Conservation (phyloP, 2,797 vertebrate species). For the Okamejei kenojei region DNA sequence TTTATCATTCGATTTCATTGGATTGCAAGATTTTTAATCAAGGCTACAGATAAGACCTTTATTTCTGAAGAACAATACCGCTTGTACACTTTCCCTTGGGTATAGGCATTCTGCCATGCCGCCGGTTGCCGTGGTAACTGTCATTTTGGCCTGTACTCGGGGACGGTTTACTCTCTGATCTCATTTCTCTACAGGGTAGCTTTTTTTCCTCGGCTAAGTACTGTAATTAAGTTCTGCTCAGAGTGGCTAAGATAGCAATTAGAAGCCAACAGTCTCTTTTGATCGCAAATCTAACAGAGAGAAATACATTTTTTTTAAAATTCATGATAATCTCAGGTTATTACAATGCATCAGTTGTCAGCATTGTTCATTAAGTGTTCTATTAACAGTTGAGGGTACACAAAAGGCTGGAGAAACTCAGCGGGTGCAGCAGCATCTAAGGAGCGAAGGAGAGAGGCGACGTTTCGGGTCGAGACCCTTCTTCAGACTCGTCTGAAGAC, state of each 20-base stretch:
- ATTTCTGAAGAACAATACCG: neutral
- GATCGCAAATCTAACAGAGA: neutral
- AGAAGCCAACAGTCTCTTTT: conserved; percentile 6
- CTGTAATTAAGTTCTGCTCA: conserved; percentile 30
- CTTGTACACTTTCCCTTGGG: neutral
- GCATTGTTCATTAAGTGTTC: neutral
- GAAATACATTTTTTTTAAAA: too few species aligned
- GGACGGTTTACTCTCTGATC: conserved; percentile 38
- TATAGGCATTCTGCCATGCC: neutral
- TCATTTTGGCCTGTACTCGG: conserved; percentile 39
- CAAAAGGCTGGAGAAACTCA: too few species aligned
- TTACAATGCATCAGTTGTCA: neutral
- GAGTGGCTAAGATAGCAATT: conserved; percentile 32
- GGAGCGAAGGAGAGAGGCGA: too few species aligned
- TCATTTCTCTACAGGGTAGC: neutral
- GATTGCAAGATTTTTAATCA: too few species aligned
- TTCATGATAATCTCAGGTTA: conserved; percentile 18
- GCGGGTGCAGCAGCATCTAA: too few species aligned
- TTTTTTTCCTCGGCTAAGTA: neutral
- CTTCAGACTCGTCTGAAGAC: too few species aligned
- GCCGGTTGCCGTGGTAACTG: conserved; percentile 47
- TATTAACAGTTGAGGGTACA: conserved; percentile 1
- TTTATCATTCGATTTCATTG: neutral
- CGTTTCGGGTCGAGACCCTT: too few species aligned
- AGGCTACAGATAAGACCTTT: neutral